Evolutionary conservation across 2,113 vertebrate species (phyloP).

Genomic region (Nycticebus coucang): DNA sequence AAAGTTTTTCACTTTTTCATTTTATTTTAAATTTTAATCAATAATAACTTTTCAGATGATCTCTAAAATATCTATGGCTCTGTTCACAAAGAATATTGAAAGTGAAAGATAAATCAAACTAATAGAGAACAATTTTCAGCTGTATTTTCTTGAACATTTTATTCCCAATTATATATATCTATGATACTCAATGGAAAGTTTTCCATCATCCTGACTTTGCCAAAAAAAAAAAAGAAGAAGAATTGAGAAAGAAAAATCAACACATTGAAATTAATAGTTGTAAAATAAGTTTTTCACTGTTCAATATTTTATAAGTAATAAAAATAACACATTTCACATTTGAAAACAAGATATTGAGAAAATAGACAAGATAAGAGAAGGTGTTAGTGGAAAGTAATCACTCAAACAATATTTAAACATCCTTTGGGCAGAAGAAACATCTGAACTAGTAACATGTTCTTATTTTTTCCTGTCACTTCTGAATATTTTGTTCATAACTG

Average conservation of each 20-base stretch:
- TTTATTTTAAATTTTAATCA: conserved; percentile 39
- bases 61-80: neutral
- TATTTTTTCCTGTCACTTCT: neutral
- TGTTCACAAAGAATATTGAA: neutral
- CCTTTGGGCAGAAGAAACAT: neutral
- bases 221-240: neutral
- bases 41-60: conserved; percentile 41
- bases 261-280: neutral
- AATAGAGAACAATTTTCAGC: neutral
- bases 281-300: neutral
- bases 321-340: neutral
- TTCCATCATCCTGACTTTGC: neutral
- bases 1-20: neutral
- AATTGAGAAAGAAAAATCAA: neutral
- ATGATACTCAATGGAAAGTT: neutral
- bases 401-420: neutral
- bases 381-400: neutral
- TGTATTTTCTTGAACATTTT: conserved; percentile 1
- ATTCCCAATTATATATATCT: neutral
- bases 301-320: neutral
- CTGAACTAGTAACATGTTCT: neutral
- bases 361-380: neutral
- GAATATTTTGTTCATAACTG: neutral
- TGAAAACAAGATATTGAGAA: conserved; percentile 13
- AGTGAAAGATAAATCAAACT: conserved; percentile 22